Percentiles rank a stretch among this genome's conserved stretches.
These are phyloP conservation scores for Lagopus muta DNA, from an alignment of 2,113 vertebrate genomes.

Conservation along the genomic window DNA sequence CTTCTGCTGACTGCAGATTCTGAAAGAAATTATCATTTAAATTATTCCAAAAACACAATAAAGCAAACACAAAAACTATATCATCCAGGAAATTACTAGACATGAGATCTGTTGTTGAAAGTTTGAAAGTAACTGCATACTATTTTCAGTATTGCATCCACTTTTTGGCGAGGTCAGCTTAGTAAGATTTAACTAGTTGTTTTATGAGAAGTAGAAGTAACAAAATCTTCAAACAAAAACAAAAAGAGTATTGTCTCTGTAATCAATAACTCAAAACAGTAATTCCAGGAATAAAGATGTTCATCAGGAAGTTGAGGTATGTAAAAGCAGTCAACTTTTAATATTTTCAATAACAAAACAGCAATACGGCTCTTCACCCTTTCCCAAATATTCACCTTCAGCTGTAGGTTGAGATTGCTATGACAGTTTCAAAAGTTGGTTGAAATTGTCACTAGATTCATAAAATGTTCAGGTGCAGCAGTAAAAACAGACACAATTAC, in stretches of 20 bases:
- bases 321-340: neutral
- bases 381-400: neutral
- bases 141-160: neutral
- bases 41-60: neutral
- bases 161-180: neutral
- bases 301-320: neutral
- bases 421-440: neutral
- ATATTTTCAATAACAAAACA: neutral
- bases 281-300: neutral
- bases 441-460: neutral
- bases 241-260: neutral
- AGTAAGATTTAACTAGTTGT: neutral
- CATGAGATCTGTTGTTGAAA: neutral
- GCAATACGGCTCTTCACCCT: accelerated
- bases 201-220: neutral
- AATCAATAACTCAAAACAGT: neutral
- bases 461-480: neutral
- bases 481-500: neutral
- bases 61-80: neutral
- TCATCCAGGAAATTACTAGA: neutral
- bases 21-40: constrained; percentile 11
- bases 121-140: neutral
- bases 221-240: neutral
- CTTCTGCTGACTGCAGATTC: constrained; percentile 83
- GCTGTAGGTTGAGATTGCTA: neutral